Evolutionary conservation across 2,797 vertebrate genomes (phyloP).

Genomic region (Pogoniulus pusillus): DNA sequence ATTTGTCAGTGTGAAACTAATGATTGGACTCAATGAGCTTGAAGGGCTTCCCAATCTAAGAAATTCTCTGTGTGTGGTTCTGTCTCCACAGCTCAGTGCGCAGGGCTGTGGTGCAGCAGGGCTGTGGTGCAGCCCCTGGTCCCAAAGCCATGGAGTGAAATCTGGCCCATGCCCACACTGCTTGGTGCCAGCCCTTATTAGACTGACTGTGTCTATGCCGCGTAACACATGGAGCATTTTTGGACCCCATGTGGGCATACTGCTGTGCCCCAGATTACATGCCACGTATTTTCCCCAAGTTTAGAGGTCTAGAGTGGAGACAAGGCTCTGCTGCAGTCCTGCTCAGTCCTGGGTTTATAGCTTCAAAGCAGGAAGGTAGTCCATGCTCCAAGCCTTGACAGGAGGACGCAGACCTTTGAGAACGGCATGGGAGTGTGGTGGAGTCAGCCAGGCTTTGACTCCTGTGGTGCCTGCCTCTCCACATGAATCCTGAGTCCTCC

Average conservation of each 20-base stretch:
- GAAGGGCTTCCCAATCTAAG: too few species aligned
- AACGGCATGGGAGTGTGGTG: fast-evolving
- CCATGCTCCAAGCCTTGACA: fast-evolving
- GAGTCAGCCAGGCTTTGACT: background rate
- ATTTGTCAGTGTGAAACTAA: too few species aligned
- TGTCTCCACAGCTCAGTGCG: background rate
- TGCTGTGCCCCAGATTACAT: background rate
- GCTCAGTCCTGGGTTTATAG: fast-evolving
- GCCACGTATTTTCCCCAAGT: fast-evolving
- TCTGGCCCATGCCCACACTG: background rate
- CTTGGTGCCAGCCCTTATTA: background rate
- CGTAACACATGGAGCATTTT: background rate
- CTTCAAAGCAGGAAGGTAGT: background rate
- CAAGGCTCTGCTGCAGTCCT: too few species aligned
- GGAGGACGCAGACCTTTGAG: background rate
- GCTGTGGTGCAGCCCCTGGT: background rate
- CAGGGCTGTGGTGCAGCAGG: background rate
- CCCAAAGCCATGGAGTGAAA: background rate
- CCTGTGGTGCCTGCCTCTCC: too few species aligned
- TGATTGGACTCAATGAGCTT: too few species aligned
- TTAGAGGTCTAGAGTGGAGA: background rate
- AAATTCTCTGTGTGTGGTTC: too few species aligned
- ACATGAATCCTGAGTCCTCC: background rate
- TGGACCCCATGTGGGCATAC: background rate
- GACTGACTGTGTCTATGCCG: background rate